phyloP scores from a whole-genome alignment of 2,113 vertebrate species.

The Dicentrarchus labrax region DNA sequence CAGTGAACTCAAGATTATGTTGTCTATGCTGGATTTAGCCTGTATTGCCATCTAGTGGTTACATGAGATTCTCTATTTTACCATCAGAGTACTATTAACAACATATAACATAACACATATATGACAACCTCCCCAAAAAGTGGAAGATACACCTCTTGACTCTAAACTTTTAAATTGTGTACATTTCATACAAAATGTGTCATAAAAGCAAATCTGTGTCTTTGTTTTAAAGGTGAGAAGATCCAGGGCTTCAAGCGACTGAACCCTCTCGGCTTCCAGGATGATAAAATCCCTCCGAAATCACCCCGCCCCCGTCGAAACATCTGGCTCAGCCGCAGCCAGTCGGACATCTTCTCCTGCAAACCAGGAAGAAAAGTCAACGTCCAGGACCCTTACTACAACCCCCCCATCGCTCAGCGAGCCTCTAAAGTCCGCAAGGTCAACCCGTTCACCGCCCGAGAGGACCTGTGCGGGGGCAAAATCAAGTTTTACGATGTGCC shows the following conservation, averaged over 20 bases:
- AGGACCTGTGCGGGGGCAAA: constrained; percentile 96
- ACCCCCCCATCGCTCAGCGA: constrained; percentile 81
- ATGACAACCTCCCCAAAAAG: background rate
- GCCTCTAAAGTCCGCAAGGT: constrained; percentile 85
- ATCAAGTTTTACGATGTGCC: constrained; percentile 96
- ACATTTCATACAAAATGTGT: background rate
- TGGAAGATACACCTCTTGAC: background rate
- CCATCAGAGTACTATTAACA: background rate
- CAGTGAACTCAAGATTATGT: background rate
- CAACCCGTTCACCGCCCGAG: constrained; percentile 95
- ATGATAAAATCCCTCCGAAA: constrained; percentile 94
- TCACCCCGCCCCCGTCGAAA: constrained; percentile 93
- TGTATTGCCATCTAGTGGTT: constrained; percentile 63
- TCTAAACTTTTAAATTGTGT: background rate
- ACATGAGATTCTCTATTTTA: background rate
- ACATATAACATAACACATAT: too few relatives aligned
- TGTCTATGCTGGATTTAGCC: background rate
- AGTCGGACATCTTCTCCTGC: constrained; percentile 95
- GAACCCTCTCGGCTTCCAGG: constrained; percentile 88
- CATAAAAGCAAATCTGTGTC: background rate
- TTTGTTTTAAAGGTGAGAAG: constrained; percentile 86
- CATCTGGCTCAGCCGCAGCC: constrained; percentile 96
- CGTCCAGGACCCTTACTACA: constrained; percentile 94
- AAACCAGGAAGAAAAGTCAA: constrained; percentile 91
- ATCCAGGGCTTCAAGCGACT: constrained; percentile 90